Base-by-base conservation (phyloP, 1,140 invertebrate species). In the Tetramorium parvispinum region DNA sequence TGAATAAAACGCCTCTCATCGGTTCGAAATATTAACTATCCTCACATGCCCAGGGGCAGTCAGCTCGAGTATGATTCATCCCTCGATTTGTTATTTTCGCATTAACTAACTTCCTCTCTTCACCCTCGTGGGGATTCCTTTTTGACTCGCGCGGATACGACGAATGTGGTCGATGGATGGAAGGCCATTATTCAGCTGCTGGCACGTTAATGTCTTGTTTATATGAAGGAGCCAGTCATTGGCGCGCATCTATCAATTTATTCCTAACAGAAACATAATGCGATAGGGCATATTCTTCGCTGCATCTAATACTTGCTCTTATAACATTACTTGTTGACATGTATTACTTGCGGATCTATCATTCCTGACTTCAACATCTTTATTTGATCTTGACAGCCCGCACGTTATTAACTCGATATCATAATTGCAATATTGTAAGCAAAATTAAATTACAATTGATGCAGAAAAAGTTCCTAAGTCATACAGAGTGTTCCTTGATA, bases 61-160 rank as follows among this genome's bases (percentile, higher is more conserved):
- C 82, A 87, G 66, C 87, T 83, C 77, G 77, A 83, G 63, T 85
- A 83, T 91, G 87, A 92, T 88, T 91, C 91, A 90, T 92, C 93
- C 88, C 89, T 59, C 89, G 85, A 87, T 91, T 88, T 92, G 92
- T 93, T 93, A 93, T 93, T 92, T 93, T 93, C 93, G 87, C 92
- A 93, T 93, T 93, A 93, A 73, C 86, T 40, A 76, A 73, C 86
- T 73, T 86, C 43, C 75, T 88, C 73, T 85, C 61, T 88, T 73
- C 78, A 70, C 81, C 87, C 89, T 85, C 90, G 21, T 53, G 91
- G 89, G 77, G 82, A 89, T 92, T 91, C 87, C 86, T 93, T 93
- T 91, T 90, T 89, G 89, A 92, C 75, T 91, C 85, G 89, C 37
- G 89, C 16, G 49, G 71, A 77, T 68, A 61, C 66, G 32, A 68